phyloP scores from a whole-genome alignment of 2,113 vertebrate species.

The Solenodon paradoxus region DNA sequence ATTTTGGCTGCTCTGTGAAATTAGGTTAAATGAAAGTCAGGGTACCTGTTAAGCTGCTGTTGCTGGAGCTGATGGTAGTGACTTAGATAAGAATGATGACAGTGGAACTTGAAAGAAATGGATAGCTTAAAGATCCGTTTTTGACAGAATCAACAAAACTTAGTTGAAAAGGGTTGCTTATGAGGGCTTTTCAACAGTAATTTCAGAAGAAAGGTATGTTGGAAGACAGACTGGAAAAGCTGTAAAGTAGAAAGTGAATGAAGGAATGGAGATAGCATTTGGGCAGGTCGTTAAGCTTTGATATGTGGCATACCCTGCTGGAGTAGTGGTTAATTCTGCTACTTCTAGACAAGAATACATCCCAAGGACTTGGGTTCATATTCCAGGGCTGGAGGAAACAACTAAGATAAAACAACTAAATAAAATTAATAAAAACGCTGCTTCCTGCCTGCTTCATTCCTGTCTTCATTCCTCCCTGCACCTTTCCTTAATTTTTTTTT shows the following conservation, averaged over 20 bases:
- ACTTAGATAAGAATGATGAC: not conserved
- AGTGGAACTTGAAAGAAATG: not conserved
- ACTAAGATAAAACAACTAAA: too few relatives aligned
- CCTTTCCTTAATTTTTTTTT: too few relatives aligned
- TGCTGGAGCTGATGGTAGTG: not conserved
- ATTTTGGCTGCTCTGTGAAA: not conserved
- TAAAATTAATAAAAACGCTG: too few relatives aligned
- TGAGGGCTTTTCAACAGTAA: not conserved
- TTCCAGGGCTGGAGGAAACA: too few relatives aligned
- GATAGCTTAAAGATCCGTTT: not conserved
- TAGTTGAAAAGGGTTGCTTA: not conserved
- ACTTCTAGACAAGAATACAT: too few relatives aligned
- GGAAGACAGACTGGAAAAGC: not conserved
- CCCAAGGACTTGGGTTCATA: too few relatives aligned
- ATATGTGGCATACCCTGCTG: too few relatives aligned
- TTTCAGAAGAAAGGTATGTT: not conserved
- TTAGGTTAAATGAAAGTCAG: not conserved
- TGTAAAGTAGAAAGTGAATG: not conserved
- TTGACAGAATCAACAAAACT: not conserved
- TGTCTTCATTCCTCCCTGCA: too few relatives aligned
- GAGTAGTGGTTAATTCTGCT: too few relatives aligned
- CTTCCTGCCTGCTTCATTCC: too few relatives aligned
- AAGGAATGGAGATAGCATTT: not conserved
- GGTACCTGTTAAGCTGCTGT: not conserved
- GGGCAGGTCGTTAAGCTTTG: not conserved